These are phyloP conservation scores for Palloptera scutellata DNA, from an alignment of 2,888 invertebrate species.

Conservation along the genomic window DNA sequence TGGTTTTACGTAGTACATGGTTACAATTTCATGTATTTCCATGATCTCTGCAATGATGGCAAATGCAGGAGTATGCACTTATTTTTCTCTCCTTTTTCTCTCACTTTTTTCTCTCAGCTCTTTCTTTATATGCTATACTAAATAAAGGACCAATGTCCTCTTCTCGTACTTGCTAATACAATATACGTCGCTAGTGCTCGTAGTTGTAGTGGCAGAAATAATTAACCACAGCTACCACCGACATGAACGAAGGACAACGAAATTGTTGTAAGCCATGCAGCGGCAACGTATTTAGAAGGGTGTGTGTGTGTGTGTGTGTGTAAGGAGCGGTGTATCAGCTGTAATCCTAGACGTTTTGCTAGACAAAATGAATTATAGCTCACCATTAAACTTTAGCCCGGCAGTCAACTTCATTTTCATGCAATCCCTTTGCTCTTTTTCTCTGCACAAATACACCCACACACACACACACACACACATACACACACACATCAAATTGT, in stretches of 20 bases:
- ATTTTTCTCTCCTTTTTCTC: background rate
- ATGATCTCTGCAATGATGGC: background rate
- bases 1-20: background rate
- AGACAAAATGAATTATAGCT: conserved; percentile 41
- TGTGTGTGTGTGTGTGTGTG: conserved; percentile 11
- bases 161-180: no score
- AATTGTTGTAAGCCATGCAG: background rate
- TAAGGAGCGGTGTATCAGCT: background rate
- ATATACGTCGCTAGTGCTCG: background rate
- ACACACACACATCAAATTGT: no score
- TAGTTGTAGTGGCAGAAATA: conserved; percentile 17
- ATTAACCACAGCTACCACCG: conserved; percentile 19
- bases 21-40: background rate
- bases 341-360: background rate
- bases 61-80: background rate
- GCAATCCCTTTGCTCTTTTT: background rate
- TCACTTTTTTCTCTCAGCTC: no score
- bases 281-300: background rate
- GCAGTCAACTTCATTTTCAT: conserved; percentile 17
- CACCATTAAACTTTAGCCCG: conserved; percentile 40
- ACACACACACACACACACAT: no score
- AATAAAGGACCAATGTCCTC: no score
- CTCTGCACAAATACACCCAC: background rate
- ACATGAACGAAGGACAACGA: background rate
- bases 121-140: no score